These are phyloP conservation scores for Corvus hawaiiensis DNA, from an alignment of 2,113 vertebrate species.

Conservation along the genomic window DNA sequence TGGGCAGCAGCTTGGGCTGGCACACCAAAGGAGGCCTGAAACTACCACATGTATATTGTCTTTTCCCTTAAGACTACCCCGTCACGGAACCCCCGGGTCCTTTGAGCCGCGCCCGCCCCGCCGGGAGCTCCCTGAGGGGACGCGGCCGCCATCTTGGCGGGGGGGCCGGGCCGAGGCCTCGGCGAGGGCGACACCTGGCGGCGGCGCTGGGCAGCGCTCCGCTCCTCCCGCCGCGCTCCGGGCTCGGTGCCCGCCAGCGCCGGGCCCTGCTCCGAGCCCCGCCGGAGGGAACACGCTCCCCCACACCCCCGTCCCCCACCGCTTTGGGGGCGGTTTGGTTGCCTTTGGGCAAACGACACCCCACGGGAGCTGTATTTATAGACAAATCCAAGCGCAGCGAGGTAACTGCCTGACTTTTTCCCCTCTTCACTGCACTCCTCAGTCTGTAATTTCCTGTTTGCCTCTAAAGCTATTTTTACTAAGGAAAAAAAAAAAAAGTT, in stretches of 20 bases:
- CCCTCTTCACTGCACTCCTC: not conserved
- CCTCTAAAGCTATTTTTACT: conserved; percentile 1
- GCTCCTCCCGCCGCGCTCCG: not conserved
- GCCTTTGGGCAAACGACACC: not conserved
- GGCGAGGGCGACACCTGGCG: not conserved
- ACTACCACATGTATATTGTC: rapidly evolving
- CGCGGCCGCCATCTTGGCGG: not conserved
- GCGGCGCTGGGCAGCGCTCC: not conserved
- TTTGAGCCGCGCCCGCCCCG: not conserved
- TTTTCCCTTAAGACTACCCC: not conserved
- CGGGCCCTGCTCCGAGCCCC: no score
- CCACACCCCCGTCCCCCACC: not conserved
- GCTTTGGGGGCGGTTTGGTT: not conserved
- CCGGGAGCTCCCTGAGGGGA: not conserved
- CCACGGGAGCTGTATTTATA: not conserved
- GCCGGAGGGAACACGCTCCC: not conserved
- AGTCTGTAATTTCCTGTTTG: not conserved
- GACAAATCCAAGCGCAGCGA: not conserved
- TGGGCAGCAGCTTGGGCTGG: not conserved
- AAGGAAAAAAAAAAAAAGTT: no score
- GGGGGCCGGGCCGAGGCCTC: no score
- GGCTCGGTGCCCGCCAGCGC: not conserved
- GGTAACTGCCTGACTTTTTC: not conserved
- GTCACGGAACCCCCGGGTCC: not conserved
- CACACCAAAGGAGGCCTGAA: not conserved